Evolutionary conservation across 2,888 invertebrate genomes (phyloP), one percentile per base, ranked within the genome.

Genomic region (Torymus tubicola): DNA sequence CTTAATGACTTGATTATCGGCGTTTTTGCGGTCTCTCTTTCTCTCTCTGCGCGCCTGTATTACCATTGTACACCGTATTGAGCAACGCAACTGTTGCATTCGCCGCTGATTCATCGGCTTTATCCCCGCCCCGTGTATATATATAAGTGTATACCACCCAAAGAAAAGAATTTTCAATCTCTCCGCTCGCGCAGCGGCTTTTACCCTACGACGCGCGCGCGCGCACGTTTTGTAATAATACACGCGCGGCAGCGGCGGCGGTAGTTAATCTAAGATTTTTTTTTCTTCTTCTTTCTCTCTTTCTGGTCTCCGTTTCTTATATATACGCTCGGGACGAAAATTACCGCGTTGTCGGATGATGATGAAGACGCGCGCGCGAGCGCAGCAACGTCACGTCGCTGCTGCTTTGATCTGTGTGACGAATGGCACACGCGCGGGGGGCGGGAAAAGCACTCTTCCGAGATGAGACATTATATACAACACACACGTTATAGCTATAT

Each of bases 1-100:
- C 72, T 72, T 69, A 78, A 78, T 72, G 61, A 72, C 75, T 78
- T 72, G 75, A 81, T 78, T 72, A 81, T 78, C 71, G 71, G 52
- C 55, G 55, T 75, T 63, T 71, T 71, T 65, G 42, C 50, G 63
- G 53, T 72, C 57, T 21, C 42, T 60, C 10, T n/a, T 10, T 72
- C 57, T 21, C 42, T 60, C 10, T n/a, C 10, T 55, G 58, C 52
- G 16, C 61, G 12, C n/a, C n/a, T 42, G 31, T 65, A 58, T 52
- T 57, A n/a, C 57, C 55, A n/a, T n/a, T 21, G 14, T 55, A 42
- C 55, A 68, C 53, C 14, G 57, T 69, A n/a, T 42, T 42, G 42
- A 42, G 42, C 64, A 79, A 74, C 18, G 69, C 52, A 11, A 5
- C 42, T 42, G 42, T 42, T 42, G 42, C 42, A 42, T 2, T 8